Evolutionary conservation across 2,113 vertebrate species (phyloP).

Genomic region (Mustela lutreola): DNA sequence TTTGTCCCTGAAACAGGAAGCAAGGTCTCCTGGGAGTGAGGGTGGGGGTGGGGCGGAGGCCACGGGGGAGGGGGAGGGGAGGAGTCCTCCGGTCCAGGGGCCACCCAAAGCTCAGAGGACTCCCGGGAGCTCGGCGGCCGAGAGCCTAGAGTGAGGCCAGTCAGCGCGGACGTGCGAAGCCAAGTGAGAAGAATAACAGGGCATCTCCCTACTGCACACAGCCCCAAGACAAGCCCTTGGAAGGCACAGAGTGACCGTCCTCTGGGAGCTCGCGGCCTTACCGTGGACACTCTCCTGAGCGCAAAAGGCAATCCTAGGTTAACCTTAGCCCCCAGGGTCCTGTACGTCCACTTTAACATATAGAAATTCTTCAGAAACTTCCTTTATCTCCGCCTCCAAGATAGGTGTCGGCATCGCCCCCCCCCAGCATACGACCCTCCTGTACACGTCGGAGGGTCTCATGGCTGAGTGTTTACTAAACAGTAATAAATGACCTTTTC

Average conservation of each 20-base stretch:
- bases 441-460: rapidly evolving
- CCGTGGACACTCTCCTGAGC: not conserved
- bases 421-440: not conserved
- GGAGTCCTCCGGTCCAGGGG: not conserved
- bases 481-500: not conserved
- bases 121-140: rapidly evolving
- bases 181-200: not conserved
- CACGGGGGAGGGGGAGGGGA: not conserved
- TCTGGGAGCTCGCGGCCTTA: not conserved
- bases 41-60: not conserved
- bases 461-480: not conserved
- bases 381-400: not conserved
- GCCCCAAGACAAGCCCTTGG: not conserved
- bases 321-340: not conserved
- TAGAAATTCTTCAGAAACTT: not conserved
- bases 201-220: not conserved
- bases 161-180: not conserved
- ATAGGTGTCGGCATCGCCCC: not conserved
- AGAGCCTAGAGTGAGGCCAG: not conserved
- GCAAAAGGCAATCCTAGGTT: not conserved
- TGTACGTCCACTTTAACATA: not conserved
- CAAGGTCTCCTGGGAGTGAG: not conserved
- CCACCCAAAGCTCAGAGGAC: not conserved
- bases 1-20: not conserved
- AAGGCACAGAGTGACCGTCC: not conserved